phyloP scores from a whole-genome alignment of 2,888 invertebrate genomes.

The Anthoptus insignis region DNA sequence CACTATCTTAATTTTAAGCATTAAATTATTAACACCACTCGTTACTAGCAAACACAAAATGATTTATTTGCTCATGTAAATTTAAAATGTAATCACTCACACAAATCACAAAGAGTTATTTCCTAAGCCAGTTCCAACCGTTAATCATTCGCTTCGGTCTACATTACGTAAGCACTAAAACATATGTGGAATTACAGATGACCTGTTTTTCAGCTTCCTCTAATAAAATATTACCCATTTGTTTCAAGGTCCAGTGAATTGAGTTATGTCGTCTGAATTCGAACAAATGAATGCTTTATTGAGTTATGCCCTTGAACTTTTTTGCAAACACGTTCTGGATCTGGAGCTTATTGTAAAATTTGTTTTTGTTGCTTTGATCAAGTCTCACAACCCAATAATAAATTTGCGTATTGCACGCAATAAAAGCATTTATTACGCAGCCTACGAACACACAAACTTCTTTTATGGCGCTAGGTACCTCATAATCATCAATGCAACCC shows the following conservation, averaged over 20 bases:
- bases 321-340: background rate
- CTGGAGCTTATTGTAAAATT: conserved; percentile 15
- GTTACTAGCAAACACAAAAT: background rate
- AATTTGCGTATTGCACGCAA: too few species aligned
- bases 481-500: too few species aligned
- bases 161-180: conserved; percentile 12
- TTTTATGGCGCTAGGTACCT: too few species aligned
- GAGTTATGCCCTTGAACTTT: conserved; percentile 23
- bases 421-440: too few species aligned
- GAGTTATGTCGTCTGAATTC: conserved; percentile 5
- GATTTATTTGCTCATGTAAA: background rate
- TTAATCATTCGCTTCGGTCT: conserved; percentile 13
- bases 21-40: too few species aligned
- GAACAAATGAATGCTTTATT: conserved; percentile 19
- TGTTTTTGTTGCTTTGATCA: background rate
- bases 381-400: too few species aligned
- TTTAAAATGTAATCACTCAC: background rate
- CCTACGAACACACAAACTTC: too few species aligned
- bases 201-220: conserved; percentile 19
- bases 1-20: too few species aligned
- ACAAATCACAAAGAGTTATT: conserved; percentile 8
- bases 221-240: conserved; percentile 30
- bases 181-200: conserved; percentile 26
- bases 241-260: conserved; percentile 23
- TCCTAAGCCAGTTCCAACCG: conserved; percentile 4